Percentiles rank a stretch among this genome's conserved stretches.
Conservation (phyloP, 2,113 vertebrate genomes). For the Cichladusa arquata region DNA sequence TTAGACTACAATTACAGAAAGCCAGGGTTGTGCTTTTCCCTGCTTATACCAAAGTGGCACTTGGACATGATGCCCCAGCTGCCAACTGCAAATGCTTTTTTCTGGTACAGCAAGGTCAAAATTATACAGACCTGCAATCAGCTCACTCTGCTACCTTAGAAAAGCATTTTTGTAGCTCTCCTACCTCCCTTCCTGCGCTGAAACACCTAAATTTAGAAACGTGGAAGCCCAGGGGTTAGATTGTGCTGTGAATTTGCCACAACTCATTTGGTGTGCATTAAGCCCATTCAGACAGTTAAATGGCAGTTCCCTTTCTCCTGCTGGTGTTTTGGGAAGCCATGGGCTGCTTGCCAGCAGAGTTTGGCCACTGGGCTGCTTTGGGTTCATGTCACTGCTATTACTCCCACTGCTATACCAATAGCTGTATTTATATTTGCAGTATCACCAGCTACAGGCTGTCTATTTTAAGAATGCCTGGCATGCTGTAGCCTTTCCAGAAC, state of each 20-base stretch:
- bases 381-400: not conserved
- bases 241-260: not conserved
- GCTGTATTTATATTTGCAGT: constrained; percentile 50
- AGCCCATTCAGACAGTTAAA: not conserved
- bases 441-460: constrained; percentile 33
- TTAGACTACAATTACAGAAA: not conserved
- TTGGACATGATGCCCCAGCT: not conserved
- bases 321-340: not conserved
- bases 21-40: not conserved
- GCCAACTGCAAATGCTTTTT: not conserved
- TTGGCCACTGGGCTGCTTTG: not conserved
- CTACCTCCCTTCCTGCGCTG: not conserved
- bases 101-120: not conserved
- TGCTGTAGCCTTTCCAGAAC: constrained; percentile 45
- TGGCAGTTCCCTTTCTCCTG: not conserved
- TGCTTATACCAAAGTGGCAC: not conserved
- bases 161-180: not conserved
- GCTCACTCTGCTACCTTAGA: not conserved
- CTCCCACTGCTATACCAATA: not conserved
- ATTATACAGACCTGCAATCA: not conserved
- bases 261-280: not conserved
- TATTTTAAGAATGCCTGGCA: constrained; percentile 52
- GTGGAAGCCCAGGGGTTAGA: not conserved
- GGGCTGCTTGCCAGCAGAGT: not conserved
- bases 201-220: not conserved